phyloP scores from a whole-genome alignment of 1,140 invertebrate species.

The Aphelenchoides fujianensis region DNA sequence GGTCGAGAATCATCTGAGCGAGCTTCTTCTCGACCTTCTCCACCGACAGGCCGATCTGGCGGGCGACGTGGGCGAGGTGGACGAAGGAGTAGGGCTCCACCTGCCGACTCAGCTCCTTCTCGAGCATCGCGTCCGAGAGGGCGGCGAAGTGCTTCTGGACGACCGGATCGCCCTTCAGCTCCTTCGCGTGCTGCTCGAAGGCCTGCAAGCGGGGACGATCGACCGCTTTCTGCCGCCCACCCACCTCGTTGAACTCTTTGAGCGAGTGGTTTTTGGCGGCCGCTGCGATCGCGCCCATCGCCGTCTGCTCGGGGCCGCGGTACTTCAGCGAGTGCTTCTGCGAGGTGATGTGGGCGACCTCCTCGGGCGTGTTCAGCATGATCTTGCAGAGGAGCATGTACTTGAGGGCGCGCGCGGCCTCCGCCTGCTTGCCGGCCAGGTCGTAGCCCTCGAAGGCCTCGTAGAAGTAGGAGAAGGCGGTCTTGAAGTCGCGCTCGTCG shows the following conservation, averaged over 20 bases:
- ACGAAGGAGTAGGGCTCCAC: constrained; percentile 98
- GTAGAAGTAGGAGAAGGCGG: constrained; percentile 99
- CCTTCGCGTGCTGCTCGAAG: constrained; percentile 78
- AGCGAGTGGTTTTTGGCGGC: constrained; percentile 92
- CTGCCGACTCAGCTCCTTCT: constrained; percentile 95
- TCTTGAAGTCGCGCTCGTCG: constrained; percentile 98
- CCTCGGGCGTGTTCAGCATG: constrained; percentile 73
- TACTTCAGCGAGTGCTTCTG: constrained; percentile 96
- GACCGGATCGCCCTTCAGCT: constrained; percentile 92
- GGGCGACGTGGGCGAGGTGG: constrained; percentile 77
- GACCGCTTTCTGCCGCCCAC: no score
- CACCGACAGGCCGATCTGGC: constrained; percentile 72
- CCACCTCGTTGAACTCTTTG: constrained; percentile 76
- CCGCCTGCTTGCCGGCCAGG: constrained; percentile 75
- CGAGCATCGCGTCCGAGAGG: constrained; percentile 94
- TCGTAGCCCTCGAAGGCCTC: constrained; percentile 99
- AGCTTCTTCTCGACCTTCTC: constrained; percentile 87
- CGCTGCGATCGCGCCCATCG: constrained; percentile 91
- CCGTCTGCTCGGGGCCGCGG: constrained; percentile 85
- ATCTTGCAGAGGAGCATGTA: constrained; percentile 96
- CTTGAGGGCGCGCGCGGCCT: constrained; percentile 87
- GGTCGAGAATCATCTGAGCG: constrained; percentile 99
- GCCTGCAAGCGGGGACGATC: constrained; percentile 69
- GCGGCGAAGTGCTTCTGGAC: constrained; percentile 91
- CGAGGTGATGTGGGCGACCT: constrained; percentile 88